phyloP scores from a whole-genome alignment of 2,797 vertebrate genomes.

The Rhinichthys osculus region DNA sequence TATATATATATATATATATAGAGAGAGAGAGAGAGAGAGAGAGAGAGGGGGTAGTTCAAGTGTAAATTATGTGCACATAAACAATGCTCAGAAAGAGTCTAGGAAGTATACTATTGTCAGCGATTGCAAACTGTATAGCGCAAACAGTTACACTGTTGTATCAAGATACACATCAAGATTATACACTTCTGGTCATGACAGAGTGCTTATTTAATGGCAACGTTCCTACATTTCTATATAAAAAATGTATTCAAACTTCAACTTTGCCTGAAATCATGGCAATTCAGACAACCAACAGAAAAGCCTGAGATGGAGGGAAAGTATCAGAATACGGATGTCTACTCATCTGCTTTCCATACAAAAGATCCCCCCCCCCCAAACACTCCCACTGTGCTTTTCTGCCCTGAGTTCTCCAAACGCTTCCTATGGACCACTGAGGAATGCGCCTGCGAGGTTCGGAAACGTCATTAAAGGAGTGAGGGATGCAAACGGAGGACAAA shows the following conservation, averaged over 20 bases:
- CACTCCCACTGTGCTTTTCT: slow-evolving; percentile 87
- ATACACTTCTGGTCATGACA: neutral
- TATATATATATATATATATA: neutral
- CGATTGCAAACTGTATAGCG: neutral
- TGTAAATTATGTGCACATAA: neutral
- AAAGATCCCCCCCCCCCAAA: slow-evolving; percentile 74
- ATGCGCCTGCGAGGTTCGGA: slow-evolving; percentile 96
- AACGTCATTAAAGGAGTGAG: slow-evolving; percentile 99
- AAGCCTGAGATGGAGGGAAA: slow-evolving; percentile 44
- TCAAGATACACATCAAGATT: neutral
- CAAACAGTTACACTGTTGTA: neutral
- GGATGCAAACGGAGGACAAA: slow-evolving; percentile 97
- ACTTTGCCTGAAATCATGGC: slow-evolving; percentile 29
- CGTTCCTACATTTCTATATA: neutral
- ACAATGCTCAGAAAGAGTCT: neutral
- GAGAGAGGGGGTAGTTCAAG: neutral
- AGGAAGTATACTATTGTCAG: neutral
- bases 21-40: no score
- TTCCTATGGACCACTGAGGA: slow-evolving; percentile 93
- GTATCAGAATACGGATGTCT: slow-evolving; percentile 47
- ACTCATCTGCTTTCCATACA: slow-evolving; percentile 60
- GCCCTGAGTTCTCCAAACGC: slow-evolving; percentile 86
- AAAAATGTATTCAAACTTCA: neutral
- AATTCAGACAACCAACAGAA: slow-evolving; percentile 39
- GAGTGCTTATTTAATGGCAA: neutral